phyloP scores from a whole-genome alignment of 1,140 invertebrate species.

The Nasonia vitripennis region DNA sequence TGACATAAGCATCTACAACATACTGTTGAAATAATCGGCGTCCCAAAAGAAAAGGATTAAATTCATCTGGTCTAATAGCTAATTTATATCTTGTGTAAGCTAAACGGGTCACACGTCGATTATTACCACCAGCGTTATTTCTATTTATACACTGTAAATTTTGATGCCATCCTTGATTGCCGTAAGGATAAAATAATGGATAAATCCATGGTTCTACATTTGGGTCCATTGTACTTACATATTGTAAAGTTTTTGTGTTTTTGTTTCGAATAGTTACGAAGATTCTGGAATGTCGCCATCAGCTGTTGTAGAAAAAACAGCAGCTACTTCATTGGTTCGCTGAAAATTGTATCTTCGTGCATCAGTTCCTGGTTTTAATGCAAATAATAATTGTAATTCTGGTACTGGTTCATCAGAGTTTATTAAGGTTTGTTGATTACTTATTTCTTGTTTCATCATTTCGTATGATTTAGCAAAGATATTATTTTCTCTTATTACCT shows the following conservation, averaged over 20 bases:
- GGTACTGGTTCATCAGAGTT: no score
- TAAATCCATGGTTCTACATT: slow-evolving; percentile 46
- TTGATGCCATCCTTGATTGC: slow-evolving; percentile 39
- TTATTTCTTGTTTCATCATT: no score
- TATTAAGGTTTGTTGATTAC: no score
- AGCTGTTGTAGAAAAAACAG: slow-evolving; percentile 47
- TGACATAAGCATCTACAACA: slow-evolving; percentile 40
- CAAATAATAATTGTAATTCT: no score
- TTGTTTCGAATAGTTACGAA: slow-evolving; percentile 43
- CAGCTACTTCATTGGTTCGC: slow-evolving; percentile 36
- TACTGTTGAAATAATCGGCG: slow-evolving; percentile 33
- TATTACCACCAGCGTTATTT: slow-evolving; percentile 11
- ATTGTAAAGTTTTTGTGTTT: slow-evolving; percentile 42
- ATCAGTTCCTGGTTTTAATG: slow-evolving; percentile 36
- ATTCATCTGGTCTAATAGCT: slow-evolving; percentile 20
- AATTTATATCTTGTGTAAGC: slow-evolving; percentile 35
- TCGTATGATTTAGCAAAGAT: no score
- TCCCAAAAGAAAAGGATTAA: slow-evolving; percentile 34
- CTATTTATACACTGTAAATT: slow-evolving; percentile 12
- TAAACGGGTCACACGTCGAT: slow-evolving; percentile 16
- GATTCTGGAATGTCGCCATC: slow-evolving; percentile 51
- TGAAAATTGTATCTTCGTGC: slow-evolving; percentile 32
- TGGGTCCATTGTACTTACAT: slow-evolving; percentile 32
- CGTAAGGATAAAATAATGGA: slow-evolving; percentile 42
- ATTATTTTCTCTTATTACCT: no score